Conservation (phyloP, 2,797 vertebrate species). For the Eospalax fontanierii region DNA sequence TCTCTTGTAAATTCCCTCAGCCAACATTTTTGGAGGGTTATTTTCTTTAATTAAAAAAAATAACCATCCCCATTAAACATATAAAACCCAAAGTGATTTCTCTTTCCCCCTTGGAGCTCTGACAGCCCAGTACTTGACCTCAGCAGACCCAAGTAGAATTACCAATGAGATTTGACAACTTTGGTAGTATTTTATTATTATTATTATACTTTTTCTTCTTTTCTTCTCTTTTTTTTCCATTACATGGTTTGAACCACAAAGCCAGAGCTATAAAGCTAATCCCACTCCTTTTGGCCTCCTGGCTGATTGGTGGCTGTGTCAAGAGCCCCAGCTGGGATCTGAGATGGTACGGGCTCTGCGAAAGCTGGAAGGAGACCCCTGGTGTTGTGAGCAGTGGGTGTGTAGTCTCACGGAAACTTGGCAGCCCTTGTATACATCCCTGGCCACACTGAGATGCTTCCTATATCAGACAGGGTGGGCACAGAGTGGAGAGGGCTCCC, state of each 20-base stretch:
- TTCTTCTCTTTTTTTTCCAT: constrained; percentile 68
- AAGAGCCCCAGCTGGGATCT: not conserved
- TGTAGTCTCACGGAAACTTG: constrained; percentile 63
- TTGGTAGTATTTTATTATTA: constrained; percentile 59
- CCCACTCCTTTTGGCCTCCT: constrained; percentile 56
- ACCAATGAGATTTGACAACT: constrained; percentile 17
- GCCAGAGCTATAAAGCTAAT: constrained; percentile 55
- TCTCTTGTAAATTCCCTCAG: constrained; percentile 76
- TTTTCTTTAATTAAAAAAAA: constrained; percentile 85
- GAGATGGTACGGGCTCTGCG: not conserved
- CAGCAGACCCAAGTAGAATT: constrained; percentile 17
- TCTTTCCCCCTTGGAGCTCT: not conserved
- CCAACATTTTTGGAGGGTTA: constrained; percentile 74
- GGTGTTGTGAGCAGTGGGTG: constrained; percentile 34
- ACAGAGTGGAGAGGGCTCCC: not conserved
- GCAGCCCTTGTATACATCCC: not conserved
- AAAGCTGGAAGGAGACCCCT: not conserved
- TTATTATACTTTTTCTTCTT: not conserved
- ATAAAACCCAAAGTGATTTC: constrained; percentile 61
- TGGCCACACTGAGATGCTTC: not conserved
- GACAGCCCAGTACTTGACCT: not conserved
- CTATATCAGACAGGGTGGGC: not conserved
- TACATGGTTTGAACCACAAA: constrained; percentile 50
- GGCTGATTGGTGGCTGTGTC: not conserved
- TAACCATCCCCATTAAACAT: constrained; percentile 67